Evolutionary conservation across 2,888 invertebrate species (phyloP), one percentile per base, ranked within the genome.

Genomic region (Netelia inedita): DNA sequence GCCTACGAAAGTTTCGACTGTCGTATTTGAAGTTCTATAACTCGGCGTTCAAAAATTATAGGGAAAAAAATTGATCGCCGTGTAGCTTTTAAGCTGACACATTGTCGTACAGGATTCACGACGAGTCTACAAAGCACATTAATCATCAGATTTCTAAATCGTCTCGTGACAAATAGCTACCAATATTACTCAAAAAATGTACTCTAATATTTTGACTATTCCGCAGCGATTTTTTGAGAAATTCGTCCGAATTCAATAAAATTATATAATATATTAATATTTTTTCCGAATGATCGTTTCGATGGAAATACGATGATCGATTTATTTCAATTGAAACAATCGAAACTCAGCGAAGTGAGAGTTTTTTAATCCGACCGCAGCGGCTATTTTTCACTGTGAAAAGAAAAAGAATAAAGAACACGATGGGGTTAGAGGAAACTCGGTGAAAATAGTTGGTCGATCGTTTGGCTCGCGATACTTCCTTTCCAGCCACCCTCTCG

Each of bases 401-500:
- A 14, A 46, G 23, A 23, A 68, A 21, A 50, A 28, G 11, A 68
- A 41, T 16, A 41, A 10, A 9, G 69, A 35, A 41, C 0, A 41
- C 0, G 14, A 1, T 3, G 11, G 21, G 57, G 5, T 57, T 57
- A 19, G 19, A n/a, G 14, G 16, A 57, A 19, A 19, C 57, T 57
- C 57, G 57, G 19, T 57, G 19, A 66, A 55, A 59, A 43, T 65
- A 68, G 28, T 59, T 65, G 68, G 28, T 59, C 59, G 75, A 79
- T 14, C 74, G 63, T 65, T 74, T 74, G 59, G 59, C n/a, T 41
- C 21, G 53, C 57, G 57, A 57, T 66, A 75, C 53, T 66, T 66
- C 55, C 57, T 66, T 75, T 66, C 57, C 57, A 66, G 55, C 55
- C 28, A 55, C 23, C 11, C 10, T 23, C 63, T 53, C 43, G 79